phyloP scores from a whole-genome alignment of 2,797 vertebrate genomes.

The Myotis vivesi region DNA sequence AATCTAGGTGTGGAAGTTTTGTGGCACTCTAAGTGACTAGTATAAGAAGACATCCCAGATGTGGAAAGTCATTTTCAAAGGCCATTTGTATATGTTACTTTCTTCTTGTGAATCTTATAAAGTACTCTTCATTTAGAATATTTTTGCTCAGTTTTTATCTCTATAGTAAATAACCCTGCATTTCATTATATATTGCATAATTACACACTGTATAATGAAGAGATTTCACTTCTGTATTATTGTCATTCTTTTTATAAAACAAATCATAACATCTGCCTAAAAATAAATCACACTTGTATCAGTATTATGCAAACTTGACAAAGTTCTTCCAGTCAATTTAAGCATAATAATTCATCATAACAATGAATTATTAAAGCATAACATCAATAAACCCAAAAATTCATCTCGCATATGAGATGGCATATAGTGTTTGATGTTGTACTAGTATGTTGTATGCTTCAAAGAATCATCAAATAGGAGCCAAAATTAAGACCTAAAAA shows the following conservation, averaged over 20 bases:
- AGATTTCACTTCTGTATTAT: conserved; percentile 63
- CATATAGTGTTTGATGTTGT: conserved; percentile 8
- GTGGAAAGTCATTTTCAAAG: conserved; percentile 55
- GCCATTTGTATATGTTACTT: neutral
- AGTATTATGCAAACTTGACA: conserved; percentile 47
- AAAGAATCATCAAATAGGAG: conserved; percentile 39
- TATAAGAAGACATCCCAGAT: conserved; percentile 26
- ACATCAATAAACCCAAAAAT: conserved; percentile 45
- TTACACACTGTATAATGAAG: conserved; percentile 52
- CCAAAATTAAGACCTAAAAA: neutral
- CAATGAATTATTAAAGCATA: conserved; percentile 56
- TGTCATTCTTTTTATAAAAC: conserved; percentile 33
- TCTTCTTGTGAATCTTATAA: conserved; percentile 37
- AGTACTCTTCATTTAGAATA: conserved; percentile 56
- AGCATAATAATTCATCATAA: conserved; percentile 57
- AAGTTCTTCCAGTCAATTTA: conserved; percentile 29
- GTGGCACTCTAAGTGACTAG: conserved; percentile 42
- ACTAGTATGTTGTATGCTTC: conserved; percentile 37
- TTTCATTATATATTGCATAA: conserved; percentile 39
- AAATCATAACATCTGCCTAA: conserved; percentile 44
- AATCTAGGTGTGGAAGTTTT: conserved; percentile 19
- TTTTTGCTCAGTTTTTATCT: conserved; percentile 61
- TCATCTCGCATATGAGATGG: conserved; percentile 23
- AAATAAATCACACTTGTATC: conserved; percentile 45
- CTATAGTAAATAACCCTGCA: neutral